Conservation (phyloP, 2,888 invertebrate species). For the Choreutis nemorana region DNA sequence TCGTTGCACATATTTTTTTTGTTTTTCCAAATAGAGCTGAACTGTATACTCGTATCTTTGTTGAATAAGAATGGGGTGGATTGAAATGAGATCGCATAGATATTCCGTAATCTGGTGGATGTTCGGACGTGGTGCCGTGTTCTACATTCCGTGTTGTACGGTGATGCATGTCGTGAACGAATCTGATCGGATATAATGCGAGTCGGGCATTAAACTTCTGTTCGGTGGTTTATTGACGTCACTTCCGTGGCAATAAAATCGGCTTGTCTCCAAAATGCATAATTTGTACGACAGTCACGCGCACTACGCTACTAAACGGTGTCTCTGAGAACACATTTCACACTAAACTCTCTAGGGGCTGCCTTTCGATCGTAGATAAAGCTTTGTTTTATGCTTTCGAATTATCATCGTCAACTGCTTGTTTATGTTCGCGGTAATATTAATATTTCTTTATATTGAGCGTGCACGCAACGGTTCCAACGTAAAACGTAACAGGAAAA, state of each 20-base stretch:
- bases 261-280: constrained; percentile 61
- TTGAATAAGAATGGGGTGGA: too few relatives aligned
- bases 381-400: constrained; percentile 58
- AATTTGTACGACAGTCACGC: constrained; percentile 64
- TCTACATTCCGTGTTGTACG: constrained; percentile 32
- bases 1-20: constrained; percentile 9
- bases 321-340: constrained; percentile 63
- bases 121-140: constrained; percentile 18
- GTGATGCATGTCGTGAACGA: constrained; percentile 41
- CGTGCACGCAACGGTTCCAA: constrained; percentile 35
- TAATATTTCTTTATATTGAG: constrained; percentile 56
- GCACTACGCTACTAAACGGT: constrained; percentile 62
- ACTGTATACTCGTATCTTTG: background rate
- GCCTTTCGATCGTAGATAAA: constrained; percentile 55
- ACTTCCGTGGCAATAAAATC: constrained; percentile 62
- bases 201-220: constrained; percentile 50
- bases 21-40: constrained; percentile 1
- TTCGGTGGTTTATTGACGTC: constrained; percentile 62
- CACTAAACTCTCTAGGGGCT: constrained; percentile 54
- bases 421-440: constrained; percentile 51
- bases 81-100: too few relatives aligned
- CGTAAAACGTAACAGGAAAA: constrained; percentile 10
- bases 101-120: background rate
- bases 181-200: constrained; percentile 54
- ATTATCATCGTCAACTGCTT: constrained; percentile 55